These are phyloP conservation scores for Erinaceus europaeus DNA, from an alignment of 2,113 vertebrate genomes.

Conservation along the genomic window DNA sequence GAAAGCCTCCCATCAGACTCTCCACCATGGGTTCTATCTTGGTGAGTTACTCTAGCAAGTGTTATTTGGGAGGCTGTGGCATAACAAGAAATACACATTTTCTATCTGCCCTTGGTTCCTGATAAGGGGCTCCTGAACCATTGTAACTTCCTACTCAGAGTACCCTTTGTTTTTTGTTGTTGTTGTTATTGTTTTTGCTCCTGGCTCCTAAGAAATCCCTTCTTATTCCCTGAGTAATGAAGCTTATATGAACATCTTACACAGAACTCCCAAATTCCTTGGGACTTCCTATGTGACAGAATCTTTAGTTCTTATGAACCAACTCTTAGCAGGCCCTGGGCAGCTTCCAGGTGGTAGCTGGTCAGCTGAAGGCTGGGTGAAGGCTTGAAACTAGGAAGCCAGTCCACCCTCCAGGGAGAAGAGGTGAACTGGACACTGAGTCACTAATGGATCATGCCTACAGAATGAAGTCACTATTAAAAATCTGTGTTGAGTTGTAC, in stretches of 20 bases:
- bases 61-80: neutral
- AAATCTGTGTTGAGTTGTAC: neutral
- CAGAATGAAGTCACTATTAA: neutral
- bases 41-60: neutral
- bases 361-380: neutral
- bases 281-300: neutral
- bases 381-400: neutral
- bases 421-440: neutral
- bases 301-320: neutral
- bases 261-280: neutral
- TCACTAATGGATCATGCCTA: neutral
- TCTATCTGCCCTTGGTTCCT: neutral
- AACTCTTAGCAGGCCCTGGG: neutral
- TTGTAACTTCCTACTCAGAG: neutral
- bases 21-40: neutral
- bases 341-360: neutral
- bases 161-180: too few relatives aligned
- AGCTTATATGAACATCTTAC: neutral
- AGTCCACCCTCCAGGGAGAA: neutral
- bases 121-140: neutral
- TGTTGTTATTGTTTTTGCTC: neutral
- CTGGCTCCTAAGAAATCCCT: neutral
- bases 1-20: neutral
- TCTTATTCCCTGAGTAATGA: neutral
- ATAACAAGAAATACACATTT: neutral